Conservation (phyloP, 2,888 invertebrate genomes). For the Blastobasis lacticolella region DNA sequence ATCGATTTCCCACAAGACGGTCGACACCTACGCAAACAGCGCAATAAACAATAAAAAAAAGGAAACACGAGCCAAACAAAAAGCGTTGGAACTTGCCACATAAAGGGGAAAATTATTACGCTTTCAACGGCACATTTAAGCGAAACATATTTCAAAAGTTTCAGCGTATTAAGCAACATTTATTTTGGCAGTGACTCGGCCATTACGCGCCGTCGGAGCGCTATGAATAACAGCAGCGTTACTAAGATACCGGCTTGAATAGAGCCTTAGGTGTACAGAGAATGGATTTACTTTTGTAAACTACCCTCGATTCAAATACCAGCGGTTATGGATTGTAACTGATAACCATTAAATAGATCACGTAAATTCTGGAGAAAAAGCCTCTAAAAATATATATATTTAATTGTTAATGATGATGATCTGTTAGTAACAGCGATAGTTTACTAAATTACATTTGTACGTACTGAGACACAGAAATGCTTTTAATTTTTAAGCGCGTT, state of each 20-base stretch:
- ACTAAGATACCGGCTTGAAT: conserved; percentile 19
- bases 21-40: conserved; percentile 22
- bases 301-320: no score
- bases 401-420: no score
- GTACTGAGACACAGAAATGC: no score
- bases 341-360: no score
- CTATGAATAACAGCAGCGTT: conserved; percentile 49
- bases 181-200: conserved; percentile 71
- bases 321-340: no score
- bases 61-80: conserved; percentile 49
- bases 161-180: conserved; percentile 72
- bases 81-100: conserved; percentile 51
- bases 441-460: no score
- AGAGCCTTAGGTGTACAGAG: not conserved
- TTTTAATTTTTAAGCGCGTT: no score
- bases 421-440: no score
- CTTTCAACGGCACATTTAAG: conserved; percentile 72
- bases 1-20: conserved; percentile 23
- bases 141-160: conserved; percentile 72
- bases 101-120: conserved; percentile 67
- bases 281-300: not conserved
- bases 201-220: conserved; percentile 48
- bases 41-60: conserved; percentile 36
- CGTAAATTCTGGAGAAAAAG: no score
- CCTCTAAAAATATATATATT: no score